These are phyloP conservation scores for Drosophila pachea DNA, from an alignment of 1,140 invertebrate species.

Conservation along the genomic window DNA sequence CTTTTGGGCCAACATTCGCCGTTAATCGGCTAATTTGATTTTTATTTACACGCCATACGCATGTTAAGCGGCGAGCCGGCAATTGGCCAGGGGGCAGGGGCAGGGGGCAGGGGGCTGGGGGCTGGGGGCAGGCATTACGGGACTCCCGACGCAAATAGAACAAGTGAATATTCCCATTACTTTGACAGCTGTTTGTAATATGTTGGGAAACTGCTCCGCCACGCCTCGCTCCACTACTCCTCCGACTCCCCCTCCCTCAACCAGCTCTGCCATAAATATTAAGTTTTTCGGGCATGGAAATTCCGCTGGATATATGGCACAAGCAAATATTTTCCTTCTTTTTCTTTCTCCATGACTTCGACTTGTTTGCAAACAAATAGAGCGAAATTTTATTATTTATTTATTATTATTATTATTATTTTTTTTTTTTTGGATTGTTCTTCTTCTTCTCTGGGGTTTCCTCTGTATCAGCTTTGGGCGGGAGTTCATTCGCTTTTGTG, in stretches of 20 bases:
- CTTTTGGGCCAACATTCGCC: conserved; percentile 31
- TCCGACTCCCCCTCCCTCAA: no score
- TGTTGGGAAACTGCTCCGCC: conserved; percentile 21
- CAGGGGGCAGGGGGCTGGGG: not conserved
- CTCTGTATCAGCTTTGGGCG: conserved; percentile 21
- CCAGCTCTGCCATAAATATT: conserved; percentile 23
- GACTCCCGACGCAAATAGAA: not conserved
- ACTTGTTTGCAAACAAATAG: conserved; percentile 64
- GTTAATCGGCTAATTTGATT: conserved; percentile 27
- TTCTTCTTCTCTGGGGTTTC: conserved; percentile 27
- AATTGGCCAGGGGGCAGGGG: not conserved
- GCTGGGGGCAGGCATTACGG: no score
- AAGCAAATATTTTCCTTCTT: conserved; percentile 54
- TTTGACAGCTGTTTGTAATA: conserved; percentile 66
- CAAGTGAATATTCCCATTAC: conserved; percentile 27
- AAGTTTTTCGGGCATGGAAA: conserved; percentile 45
- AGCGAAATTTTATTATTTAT: conserved; percentile 10
- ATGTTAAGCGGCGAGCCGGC: conserved; percentile 6
- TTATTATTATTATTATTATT: no score
- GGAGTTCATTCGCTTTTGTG: conserved; percentile 71
- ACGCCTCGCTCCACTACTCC: not conserved
- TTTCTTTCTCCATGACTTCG: conserved; percentile 46
- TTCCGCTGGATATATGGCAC: conserved; percentile 64
- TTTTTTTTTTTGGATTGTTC: conserved; percentile 33
- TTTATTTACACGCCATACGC: conserved; percentile 35